These are phyloP conservation scores for Kuschelorhynchus macadamiae DNA, from an alignment of 2,888 invertebrate genomes.

Conservation along the genomic window DNA sequence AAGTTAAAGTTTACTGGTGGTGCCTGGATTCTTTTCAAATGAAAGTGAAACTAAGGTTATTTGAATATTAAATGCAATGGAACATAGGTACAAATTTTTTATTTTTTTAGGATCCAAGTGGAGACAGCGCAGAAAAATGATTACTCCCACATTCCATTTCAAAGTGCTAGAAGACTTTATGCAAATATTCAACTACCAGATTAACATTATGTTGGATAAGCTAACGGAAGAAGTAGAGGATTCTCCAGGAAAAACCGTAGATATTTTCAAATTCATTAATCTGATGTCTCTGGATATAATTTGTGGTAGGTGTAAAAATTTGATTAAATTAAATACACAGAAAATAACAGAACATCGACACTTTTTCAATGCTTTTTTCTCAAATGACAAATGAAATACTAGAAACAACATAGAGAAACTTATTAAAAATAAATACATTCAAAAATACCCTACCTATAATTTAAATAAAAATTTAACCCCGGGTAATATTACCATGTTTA, in stretches of 20 bases:
- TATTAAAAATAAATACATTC: no score
- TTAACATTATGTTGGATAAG: conserved; percentile 56
- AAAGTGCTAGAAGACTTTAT: conserved; percentile 59
- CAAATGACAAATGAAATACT: background rate
- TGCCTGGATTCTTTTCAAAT: no score
- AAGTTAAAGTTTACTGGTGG: no score
- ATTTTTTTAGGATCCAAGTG: conserved; percentile 59
- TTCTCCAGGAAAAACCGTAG: conserved; percentile 50
- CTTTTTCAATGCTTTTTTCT: no score
- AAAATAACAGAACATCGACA: no score
- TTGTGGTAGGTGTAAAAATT: conserved; percentile 59
- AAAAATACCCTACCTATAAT: no score
- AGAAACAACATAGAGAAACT: background rate
- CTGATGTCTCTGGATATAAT: conserved; percentile 58
- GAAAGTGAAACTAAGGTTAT: no score
- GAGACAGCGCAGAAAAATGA: conserved; percentile 59
- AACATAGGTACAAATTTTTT: no score
- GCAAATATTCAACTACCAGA: conserved; percentile 57
- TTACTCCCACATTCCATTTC: conserved; percentile 61
- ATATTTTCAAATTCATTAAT: conserved; percentile 55
- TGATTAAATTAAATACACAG: no score
- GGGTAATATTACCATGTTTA: no score
- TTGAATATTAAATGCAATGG: no score
- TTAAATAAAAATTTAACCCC: no score
- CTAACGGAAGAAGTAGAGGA: conserved; percentile 51